These are phyloP conservation scores for Coenonympha glycerion DNA, from an alignment of 2,888 invertebrate species.

Conservation along the genomic window DNA sequence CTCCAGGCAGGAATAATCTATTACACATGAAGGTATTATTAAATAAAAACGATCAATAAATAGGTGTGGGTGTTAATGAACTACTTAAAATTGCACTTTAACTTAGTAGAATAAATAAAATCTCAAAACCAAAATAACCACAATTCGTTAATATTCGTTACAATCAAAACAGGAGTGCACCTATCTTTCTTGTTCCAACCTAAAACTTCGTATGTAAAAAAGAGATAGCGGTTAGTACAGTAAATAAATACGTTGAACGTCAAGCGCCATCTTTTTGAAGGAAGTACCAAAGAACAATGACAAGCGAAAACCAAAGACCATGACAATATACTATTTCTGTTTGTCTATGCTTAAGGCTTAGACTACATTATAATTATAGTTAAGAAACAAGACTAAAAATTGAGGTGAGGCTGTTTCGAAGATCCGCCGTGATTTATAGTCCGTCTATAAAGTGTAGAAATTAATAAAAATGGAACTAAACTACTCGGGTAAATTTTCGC, in stretches of 20 bases:
- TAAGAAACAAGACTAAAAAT: not conserved
- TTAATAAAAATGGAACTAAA: too few species aligned
- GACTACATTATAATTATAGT: not conserved
- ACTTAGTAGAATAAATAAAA: conserved; percentile 53
- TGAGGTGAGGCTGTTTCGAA: too few species aligned
- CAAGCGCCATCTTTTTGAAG: conserved; percentile 55
- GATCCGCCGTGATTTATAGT: too few species aligned
- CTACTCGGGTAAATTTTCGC: too few species aligned
- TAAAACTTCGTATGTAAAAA: conserved; percentile 31
- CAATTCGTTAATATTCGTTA: conserved; percentile 74
- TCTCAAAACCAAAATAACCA: conserved; percentile 55
- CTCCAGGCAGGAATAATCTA: conserved; percentile 45
- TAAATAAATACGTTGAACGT: conserved; percentile 47
- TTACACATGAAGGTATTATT: conserved; percentile 34
- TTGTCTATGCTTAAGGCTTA: conserved; percentile 41
- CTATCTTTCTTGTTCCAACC: conserved; percentile 37
- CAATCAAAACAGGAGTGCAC: conserved; percentile 55
- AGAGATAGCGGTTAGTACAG: conserved; percentile 44
- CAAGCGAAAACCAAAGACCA: too few species aligned
- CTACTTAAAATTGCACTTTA: conserved; percentile 49
- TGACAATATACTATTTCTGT: too few species aligned
- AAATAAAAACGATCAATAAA: conserved; percentile 35
- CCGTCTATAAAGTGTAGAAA: too few species aligned
- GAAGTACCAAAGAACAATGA: conserved; percentile 33
- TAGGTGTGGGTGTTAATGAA: conserved; percentile 35